Evolutionary conservation across 37 sponge, comb jelly and placozoan genomes (phyloP).

Genomic region (Axinella damicornis): DNA sequence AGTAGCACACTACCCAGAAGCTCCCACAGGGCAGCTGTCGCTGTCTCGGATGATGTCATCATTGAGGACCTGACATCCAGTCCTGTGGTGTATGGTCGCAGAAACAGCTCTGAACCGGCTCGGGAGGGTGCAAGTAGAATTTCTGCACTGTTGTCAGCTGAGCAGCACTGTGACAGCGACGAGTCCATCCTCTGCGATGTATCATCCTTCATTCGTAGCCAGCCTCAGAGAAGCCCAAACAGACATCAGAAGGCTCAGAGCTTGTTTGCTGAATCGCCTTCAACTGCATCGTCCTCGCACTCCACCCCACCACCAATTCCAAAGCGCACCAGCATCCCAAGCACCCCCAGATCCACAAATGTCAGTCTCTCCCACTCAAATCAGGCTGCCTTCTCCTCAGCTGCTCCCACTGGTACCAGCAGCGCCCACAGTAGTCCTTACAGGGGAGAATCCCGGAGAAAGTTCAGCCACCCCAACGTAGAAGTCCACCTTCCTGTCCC

Average conservation of each 20-base stretch:
- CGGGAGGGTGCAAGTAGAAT: too few relatives aligned
- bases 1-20: too few relatives aligned
- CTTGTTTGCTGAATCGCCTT: constrained; percentile 19
- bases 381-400: too few relatives aligned
- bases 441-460: not conserved
- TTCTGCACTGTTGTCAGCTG: not conserved
- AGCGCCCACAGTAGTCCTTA: too few relatives aligned
- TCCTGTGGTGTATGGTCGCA: not conserved
- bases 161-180: not conserved
- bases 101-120: not conserved
- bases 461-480: constrained; percentile 20
- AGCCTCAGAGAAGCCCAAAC: not conserved
- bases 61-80: not conserved
- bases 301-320: constrained; percentile 31
- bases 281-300: not conserved
- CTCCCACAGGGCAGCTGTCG: too few relatives aligned
- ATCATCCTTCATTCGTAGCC: constrained; percentile 11
- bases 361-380: too few relatives aligned
- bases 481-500: not conserved
- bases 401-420: too few relatives aligned
- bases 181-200: constrained; percentile 37
- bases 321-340: not conserved
- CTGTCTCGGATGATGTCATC: not conserved
- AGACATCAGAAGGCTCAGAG: constrained; percentile 1
- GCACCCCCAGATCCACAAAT: too few relatives aligned